Conservation (phyloP, 2,113 vertebrate species). For the Carettochelys insculpta region DNA sequence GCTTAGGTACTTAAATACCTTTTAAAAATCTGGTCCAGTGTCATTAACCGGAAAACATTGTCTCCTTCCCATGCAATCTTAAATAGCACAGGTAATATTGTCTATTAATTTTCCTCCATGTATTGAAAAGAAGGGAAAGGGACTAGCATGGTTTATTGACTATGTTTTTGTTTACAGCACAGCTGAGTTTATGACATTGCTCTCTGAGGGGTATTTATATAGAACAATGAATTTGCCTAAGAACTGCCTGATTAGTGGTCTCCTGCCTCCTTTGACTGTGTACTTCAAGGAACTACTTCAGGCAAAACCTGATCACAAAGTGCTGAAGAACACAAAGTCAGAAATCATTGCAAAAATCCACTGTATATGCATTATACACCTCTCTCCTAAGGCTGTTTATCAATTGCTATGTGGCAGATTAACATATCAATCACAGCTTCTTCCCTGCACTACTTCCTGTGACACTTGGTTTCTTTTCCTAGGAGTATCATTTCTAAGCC, state of each 20-base stretch:
- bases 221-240: background rate
- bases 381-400: too few species aligned
- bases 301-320: background rate
- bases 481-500: too few species aligned
- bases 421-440: background rate
- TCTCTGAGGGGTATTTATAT: conserved; percentile 16
- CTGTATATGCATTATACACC: background rate
- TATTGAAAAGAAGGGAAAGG: background rate
- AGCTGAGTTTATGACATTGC: background rate
- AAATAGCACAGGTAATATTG: background rate
- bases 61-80: background rate
- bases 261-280: conserved; percentile 6
- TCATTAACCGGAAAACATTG: background rate
- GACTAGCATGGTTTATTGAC: background rate
- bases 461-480: too few species aligned
- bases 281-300: background rate
- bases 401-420: background rate
- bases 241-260: background rate
- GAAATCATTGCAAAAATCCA: background rate
- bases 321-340: background rate
- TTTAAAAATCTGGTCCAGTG: background rate
- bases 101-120: background rate
- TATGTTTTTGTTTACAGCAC: background rate
- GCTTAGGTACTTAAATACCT: background rate
- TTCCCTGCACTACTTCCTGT: background rate